Base-by-base conservation (phyloP, 2,888 invertebrate species). In the Litoditis marina region DNA sequence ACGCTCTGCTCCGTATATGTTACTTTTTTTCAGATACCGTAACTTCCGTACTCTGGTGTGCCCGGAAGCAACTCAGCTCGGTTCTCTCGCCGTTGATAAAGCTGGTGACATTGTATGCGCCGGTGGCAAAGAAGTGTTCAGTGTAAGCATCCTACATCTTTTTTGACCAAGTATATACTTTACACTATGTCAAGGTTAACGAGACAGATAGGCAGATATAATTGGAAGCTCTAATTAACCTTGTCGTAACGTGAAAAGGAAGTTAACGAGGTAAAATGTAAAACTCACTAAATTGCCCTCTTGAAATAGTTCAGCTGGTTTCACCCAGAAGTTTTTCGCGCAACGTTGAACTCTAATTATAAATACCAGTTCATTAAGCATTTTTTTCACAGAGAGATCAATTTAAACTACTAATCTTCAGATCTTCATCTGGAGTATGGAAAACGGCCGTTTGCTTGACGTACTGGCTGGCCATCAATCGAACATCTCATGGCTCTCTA, bases 31-130 rank as follows among this genome's bases (percentile, higher is more conserved):
- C 81, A 92, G 95, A 77, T 98, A 98, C 85, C 91, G 96, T 44
- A 98, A 98, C 85, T 99, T 98, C 86, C 89, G 93, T 52, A 98
- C 96, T 0, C 89, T 96, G 63, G 92, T 94, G 0, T 91, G 94
- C 0, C 93, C 94, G 0, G 88, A 89, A 52, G 90, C 92, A 0
- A 91, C 91, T 0, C 96, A 98, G 85, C 93, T 99, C 84, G 88
- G 91, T 13, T 92, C 92, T 82, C 88, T 93, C 0, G 89, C 92
- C 0, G 85, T 96, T 11, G 98, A 99, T 84, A 86, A 88, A 2
- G 65, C 78, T 28, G 90, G 92, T 19, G 95, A 98, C 83, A 87
- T 98, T 68, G 90, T 96, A 44, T 92, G 92, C 16, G 95, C 98
- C 5, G 95, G 94, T 0, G 92, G 92, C 0, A 91, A 91, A 79